These are phyloP conservation scores for Typhlichthys eigenmanni DNA, from an alignment of 2,797 vertebrate genomes.

Conservation along the genomic window DNA sequence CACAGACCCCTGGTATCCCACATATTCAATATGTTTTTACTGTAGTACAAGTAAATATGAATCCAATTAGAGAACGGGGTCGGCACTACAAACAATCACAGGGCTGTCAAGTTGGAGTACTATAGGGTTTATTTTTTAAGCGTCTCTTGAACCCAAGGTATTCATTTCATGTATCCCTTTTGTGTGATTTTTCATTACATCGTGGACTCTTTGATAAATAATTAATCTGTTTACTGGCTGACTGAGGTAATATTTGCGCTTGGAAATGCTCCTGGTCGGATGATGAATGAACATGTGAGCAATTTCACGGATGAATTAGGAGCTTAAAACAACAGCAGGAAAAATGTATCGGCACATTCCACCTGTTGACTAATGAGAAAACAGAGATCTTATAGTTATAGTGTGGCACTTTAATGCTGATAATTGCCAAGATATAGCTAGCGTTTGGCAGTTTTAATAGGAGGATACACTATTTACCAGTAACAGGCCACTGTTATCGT, in stretches of 20 bases:
- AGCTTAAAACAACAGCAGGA: constrained; percentile 71
- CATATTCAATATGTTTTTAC: constrained; percentile 63
- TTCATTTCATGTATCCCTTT: constrained; percentile 35
- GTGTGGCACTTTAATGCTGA: constrained; percentile 55
- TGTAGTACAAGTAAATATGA: constrained; percentile 69
- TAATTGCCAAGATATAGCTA: constrained; percentile 53
- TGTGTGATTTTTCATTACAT: constrained; percentile 57
- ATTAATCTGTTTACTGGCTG: constrained; percentile 67
- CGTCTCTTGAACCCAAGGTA: not conserved
- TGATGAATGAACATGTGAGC: constrained; percentile 75
- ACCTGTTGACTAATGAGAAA: constrained; percentile 65
- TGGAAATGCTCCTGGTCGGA: constrained; percentile 56
- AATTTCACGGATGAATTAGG: constrained; percentile 79
- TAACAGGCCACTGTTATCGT: constrained; percentile 44
- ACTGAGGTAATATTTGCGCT: constrained; percentile 65
- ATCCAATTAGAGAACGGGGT: constrained; percentile 69
- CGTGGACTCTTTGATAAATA: constrained; percentile 61
- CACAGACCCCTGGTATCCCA: constrained; percentile 56
- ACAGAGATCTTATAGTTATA: constrained; percentile 30
- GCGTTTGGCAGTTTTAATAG: constrained; percentile 52
- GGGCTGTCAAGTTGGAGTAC: constrained; percentile 14
- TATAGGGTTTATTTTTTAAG: constrained; percentile 26
- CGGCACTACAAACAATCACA: constrained; percentile 56
- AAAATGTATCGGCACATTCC: constrained; percentile 62
- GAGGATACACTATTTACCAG: constrained; percentile 32